A percentile compares a stretch with the other conserved stretches of the same genome.
These are phyloP conservation scores for Limnephilus marmoratus DNA, from an alignment of 2,888 invertebrate species.

Conservation along the genomic window DNA sequence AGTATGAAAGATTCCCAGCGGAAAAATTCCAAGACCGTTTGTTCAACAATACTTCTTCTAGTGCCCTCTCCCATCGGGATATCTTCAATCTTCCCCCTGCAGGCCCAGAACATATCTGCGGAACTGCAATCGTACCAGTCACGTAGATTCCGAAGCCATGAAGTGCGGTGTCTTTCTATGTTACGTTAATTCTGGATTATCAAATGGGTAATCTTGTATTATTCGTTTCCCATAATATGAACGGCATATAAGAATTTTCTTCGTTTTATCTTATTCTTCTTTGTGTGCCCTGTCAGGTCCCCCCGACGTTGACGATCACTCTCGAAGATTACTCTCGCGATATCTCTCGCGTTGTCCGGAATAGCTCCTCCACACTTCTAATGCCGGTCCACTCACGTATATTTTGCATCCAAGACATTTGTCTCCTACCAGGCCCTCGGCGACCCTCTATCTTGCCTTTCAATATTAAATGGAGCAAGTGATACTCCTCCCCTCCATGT, in stretches of 20 bases:
- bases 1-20: neutral
- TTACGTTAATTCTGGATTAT: neutral
- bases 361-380: no score
- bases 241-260: neutral
- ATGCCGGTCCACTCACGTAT: no score
- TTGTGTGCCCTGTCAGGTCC: no score
- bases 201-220: neutral
- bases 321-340: no score
- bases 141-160: neutral
- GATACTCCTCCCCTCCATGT: no score
- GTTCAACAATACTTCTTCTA: neutral
- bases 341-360: no score
- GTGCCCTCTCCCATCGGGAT: neutral
- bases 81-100: neutral
- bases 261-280: neutral
- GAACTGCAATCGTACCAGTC: neutral
- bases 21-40: neutral
- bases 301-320: no score
- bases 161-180: neutral
- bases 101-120: neutral
- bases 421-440: no score
- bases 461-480: no score
- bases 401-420: no score
- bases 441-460: no score
- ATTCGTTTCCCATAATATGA: neutral